Evolutionary conservation across 2,797 vertebrate species (phyloP).

Genomic region (Odontamblyopus rebecca): DNA sequence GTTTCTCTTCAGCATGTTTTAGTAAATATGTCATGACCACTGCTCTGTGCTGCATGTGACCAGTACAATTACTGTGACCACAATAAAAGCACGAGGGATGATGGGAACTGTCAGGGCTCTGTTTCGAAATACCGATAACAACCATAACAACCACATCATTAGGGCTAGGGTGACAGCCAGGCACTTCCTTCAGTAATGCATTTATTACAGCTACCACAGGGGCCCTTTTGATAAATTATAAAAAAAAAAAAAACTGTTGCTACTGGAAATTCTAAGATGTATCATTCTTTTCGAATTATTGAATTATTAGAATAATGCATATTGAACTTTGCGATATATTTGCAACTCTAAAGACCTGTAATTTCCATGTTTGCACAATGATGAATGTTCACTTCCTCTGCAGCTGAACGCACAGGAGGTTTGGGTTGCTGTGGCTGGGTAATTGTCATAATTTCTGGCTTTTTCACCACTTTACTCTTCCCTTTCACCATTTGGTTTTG

Average conservation of each 20-base stretch:
- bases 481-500: conserved; percentile 86
- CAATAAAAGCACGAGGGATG: not conserved
- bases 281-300: no score
- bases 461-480: conserved; percentile 78
- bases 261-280: not conserved
- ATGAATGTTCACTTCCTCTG: not conserved
- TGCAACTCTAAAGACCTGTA: not conserved
- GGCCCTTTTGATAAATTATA: not conserved
- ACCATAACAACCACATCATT: not conserved
- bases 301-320: no score
- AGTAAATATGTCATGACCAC: not conserved
- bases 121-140: conserved; percentile 2
- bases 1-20: not conserved
- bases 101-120: not conserved
- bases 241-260: not conserved
- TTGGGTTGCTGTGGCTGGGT: conserved; percentile 83
- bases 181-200: conserved; percentile 1
- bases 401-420: conserved; percentile 61
- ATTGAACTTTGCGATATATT: not conserved
- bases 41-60: not conserved
- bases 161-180: not conserved
- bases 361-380: not conserved
- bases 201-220: not conserved
- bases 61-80: conserved; percentile 11
- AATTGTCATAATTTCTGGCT: conserved; percentile 76